A percentile compares a stretch with the other conserved stretches of the same genome.
Evolutionary conservation across 1,140 invertebrate genomes (phyloP).

Genomic region (Cydia fagiglandana): DNA sequence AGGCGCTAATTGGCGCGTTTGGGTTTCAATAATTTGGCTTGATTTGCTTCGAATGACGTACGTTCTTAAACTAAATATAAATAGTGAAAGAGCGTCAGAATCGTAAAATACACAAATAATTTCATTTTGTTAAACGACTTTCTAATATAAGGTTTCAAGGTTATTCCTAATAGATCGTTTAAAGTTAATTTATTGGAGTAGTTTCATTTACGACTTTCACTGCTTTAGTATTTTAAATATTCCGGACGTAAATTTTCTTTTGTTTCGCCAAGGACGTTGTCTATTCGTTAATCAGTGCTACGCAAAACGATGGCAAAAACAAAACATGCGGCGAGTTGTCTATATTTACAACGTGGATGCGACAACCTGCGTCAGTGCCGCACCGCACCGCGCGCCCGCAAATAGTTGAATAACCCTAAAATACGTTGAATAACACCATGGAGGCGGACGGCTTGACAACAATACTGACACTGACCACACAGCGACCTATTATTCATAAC

Average conservation of each 20-base stretch:
- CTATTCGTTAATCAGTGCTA: constrained; percentile 8
- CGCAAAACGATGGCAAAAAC: constrained; percentile 32
- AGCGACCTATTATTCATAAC: constrained; percentile 5
- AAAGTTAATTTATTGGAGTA: neutral
- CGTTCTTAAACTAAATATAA: constrained; percentile 35
- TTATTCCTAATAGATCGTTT: constrained; percentile 1
- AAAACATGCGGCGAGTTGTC: constrained; percentile 45
- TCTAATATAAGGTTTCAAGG: neutral
- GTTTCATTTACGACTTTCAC: neutral
- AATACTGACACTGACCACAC: constrained; percentile 31
- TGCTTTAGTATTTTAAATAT: neutral
- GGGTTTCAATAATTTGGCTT: constrained; percentile 47
- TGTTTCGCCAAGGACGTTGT: neutral
- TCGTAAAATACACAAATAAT: neutral
- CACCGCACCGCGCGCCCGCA: constrained; percentile 31
- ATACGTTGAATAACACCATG: constrained; percentile 33
- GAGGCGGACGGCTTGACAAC: constrained; percentile 31
- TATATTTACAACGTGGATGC: constrained; percentile 50
- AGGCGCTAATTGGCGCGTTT: constrained; percentile 37
- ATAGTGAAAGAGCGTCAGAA: constrained; percentile 38
- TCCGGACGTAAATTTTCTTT: neutral
- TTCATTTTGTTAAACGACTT: constrained; percentile 13
- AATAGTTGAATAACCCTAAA: constrained; percentile 61
- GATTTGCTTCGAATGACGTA: constrained; percentile 40
- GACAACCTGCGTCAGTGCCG: constrained; percentile 51